A percentile compares a stretch with the other conserved stretches of the same genome.
Conservation (phyloP, 2,888 invertebrate genomes). For the Mantis religiosa region DNA sequence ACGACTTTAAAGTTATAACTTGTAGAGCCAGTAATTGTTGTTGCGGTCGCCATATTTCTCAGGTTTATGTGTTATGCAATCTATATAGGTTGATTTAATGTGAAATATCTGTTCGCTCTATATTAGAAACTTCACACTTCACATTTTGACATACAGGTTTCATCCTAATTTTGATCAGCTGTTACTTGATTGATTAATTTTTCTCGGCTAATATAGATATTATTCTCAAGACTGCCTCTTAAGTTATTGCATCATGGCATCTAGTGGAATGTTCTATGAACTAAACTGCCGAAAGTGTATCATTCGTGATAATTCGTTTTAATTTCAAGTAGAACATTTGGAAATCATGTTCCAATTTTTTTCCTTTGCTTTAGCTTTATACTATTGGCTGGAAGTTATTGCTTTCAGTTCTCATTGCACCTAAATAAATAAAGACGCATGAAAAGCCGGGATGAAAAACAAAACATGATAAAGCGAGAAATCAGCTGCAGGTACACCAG, state of each 20-base stretch:
- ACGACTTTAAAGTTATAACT: constrained; percentile 86
- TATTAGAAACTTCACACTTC: neutral
- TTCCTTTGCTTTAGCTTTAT: too few species aligned
- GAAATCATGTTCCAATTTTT: too few species aligned
- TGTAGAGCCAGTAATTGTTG: constrained; percentile 31
- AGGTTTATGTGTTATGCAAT: neutral
- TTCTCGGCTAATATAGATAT: neutral
- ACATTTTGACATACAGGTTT: constrained; percentile 16
- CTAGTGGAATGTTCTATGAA: neutral
- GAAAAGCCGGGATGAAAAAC: too few species aligned
- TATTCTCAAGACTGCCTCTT: neutral
- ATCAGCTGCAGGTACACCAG: too few species aligned
- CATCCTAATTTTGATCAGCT: constrained; percentile 14
- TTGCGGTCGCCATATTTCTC: constrained; percentile 20
- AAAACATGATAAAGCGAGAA: too few species aligned
- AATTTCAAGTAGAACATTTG: too few species aligned
- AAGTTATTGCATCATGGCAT: neutral
- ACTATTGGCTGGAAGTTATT: too few species aligned
- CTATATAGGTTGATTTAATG: neutral
- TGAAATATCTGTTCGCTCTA: neutral
- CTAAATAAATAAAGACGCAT: too few species aligned
- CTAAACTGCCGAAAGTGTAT: neutral
- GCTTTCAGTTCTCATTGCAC: too few species aligned
- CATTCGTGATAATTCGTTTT: too few species aligned
- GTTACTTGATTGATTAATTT: constrained; percentile 6